Conservation (phyloP, 2,888 invertebrate species). For the Apantesis nais region DNA sequence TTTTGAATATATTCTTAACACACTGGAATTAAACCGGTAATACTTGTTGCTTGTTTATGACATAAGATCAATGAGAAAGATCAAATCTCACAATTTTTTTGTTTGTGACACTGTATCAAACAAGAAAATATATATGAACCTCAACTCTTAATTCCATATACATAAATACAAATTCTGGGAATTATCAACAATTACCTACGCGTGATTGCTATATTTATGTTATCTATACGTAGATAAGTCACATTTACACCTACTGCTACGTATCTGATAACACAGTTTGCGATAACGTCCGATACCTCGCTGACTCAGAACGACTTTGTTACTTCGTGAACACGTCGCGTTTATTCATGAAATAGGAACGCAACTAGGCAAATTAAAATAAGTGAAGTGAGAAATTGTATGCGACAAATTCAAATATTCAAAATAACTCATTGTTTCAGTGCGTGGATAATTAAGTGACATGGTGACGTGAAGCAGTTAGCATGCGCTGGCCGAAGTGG, state of each 20-base stretch:
- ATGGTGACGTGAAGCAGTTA: conserved; percentile 77
- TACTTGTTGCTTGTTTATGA: no score
- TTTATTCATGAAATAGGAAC: conserved; percentile 25
- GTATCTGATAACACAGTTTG: conserved; percentile 75
- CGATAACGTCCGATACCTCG: conserved; percentile 73
- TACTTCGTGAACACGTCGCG: conserved; percentile 45
- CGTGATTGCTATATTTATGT: conserved; percentile 25
- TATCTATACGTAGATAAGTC: conserved; percentile 33
- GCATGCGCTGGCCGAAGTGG: conserved; percentile 73
- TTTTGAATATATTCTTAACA: no score
- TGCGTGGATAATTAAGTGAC: conserved; percentile 54
- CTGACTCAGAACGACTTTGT: conserved; percentile 70
- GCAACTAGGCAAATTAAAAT: conserved; percentile 19
- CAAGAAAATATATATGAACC: neutral
- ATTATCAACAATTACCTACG: conserved; percentile 1
- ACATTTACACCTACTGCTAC: conserved; percentile 39
- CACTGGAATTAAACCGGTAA: no score
- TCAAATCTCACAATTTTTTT: no score
- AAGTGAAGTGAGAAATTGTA: conserved; percentile 25
- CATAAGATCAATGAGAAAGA: no score
- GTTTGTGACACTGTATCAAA: neutral
- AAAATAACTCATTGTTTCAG: conserved; percentile 48
- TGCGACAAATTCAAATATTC: conserved; percentile 9
- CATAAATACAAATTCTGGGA: neutral
- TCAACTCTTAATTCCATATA: neutral